Conservation (phyloP, 2,113 vertebrate genomes). For the Anguilla japonica region DNA sequence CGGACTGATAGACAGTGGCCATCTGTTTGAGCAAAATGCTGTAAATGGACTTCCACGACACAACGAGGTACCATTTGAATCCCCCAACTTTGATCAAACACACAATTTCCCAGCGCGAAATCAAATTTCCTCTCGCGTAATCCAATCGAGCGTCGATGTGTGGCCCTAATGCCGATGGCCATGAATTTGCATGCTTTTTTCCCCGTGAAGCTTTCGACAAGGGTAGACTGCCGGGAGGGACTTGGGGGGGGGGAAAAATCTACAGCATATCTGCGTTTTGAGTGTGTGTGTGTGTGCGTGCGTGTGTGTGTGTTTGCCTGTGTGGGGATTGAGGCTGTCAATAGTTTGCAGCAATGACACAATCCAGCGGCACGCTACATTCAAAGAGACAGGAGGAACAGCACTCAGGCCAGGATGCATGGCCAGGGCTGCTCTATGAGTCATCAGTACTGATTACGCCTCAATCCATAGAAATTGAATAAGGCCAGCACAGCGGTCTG, state of each 20-base stretch:
- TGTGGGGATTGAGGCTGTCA: neutral
- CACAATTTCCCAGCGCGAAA: neutral
- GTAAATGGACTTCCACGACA: neutral
- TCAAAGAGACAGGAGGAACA: conserved; percentile 5
- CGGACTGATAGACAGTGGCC: neutral
- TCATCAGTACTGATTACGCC: conserved; percentile 52
- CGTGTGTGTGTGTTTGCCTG: neutral
- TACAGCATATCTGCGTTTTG: neutral
- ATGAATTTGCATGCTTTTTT: neutral
- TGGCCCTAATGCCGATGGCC: neutral
- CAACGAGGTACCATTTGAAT: neutral
- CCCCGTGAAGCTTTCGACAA: neutral
- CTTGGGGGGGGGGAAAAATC: neutral
- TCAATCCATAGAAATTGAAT: conserved; percentile 69
- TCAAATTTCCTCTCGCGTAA: neutral
- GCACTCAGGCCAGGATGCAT: neutral
- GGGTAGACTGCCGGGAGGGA: neutral
- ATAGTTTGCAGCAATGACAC: conserved; percentile 1
- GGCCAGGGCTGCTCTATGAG: neutral
- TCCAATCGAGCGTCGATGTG: neutral
- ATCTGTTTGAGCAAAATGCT: neutral
- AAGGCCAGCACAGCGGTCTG: conserved; percentile 60
- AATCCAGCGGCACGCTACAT: conserved; percentile 5
- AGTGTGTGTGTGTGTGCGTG: neutral
- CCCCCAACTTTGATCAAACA: neutral